Evolutionary conservation across 2,888 invertebrate species (phyloP), one percentile per base, ranked within the genome.

Genomic region (Caenorhabditis plicata): DNA sequence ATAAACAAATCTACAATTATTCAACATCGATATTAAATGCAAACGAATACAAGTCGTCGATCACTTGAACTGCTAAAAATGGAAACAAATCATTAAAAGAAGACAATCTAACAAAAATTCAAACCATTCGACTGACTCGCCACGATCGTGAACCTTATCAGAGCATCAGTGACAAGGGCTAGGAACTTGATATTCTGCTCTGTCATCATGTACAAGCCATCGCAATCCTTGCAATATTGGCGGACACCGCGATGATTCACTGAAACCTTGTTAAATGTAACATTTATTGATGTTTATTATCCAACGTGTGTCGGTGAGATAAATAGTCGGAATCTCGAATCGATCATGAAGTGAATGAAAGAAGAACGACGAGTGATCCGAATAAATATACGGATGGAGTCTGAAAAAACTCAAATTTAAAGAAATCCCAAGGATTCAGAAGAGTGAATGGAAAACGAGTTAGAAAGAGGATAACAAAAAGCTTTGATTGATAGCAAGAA

Each of bases 301-400:
- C 64, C 58, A 9, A 69, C 69, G 35, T 23, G 69, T 69, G 32
- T 69, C 69, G 0, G 58, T 67, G 25, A 69, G 44, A 32, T 69
- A 67, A 17, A 62, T 53, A 1, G 69, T 69, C 9, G 69, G 69
- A 44, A 69, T 57, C 4, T 65, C 56, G 19, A 57, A 27, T 23
- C 39, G 26, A 7, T 57, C 41, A 31, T 57, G 53, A 20, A 54
- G 48, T 1, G 63, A 62, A 19, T 67, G 69, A 42, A 69, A 69
- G 40, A 62, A 69, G 26, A 69, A 69, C 4, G 66, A 66, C 1
- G 69, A 67, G 43, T 69, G 69, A 44, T 69, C 69, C 11, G 67
- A 46, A 39, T 50, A 67, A 7, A 70, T 45, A 35, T 58, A 70
- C 27, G 70, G 67, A 43, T 67, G 69, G 7, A 69, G 44, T 53